A percentile compares a stretch with the other conserved stretches of the same genome.
Conservation (phyloP, 2,113 vertebrate genomes). For the Phyllostomus discolor region DNA sequence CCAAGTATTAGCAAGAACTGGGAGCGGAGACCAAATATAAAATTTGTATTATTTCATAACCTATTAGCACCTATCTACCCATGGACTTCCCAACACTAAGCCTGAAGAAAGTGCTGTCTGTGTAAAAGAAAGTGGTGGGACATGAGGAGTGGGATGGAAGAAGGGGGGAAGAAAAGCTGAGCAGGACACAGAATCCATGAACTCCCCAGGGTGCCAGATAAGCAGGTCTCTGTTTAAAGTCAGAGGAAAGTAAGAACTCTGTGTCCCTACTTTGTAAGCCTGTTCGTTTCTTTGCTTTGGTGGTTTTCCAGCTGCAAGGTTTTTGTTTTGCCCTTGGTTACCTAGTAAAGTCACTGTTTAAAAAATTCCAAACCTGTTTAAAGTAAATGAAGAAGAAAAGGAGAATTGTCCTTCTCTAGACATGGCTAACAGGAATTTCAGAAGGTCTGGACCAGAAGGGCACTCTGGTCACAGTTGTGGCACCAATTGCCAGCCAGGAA, state of each 20-base stretch:
- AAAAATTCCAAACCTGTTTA: constrained; percentile 54
- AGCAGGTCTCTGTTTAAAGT: background rate
- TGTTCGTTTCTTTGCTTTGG: constrained; percentile 48
- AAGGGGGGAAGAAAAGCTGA: background rate
- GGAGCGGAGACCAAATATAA: background rate
- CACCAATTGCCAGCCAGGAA: background rate
- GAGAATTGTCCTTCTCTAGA: constrained; percentile 43
- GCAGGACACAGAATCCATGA: background rate
- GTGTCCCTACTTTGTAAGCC: background rate
- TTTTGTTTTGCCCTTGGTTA: constrained; percentile 67
- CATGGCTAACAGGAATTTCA: background rate
- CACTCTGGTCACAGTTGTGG: background rate
- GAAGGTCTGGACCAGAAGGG: background rate
- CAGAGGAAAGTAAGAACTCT: background rate
- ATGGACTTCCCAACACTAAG: background rate
- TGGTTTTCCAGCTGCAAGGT: constrained; percentile 50
- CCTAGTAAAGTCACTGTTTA: constrained; percentile 65
- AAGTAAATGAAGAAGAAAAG: constrained; percentile 54
- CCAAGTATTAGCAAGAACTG: background rate
- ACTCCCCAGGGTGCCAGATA: background rate
- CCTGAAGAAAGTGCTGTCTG: background rate
- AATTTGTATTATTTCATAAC: background rate
- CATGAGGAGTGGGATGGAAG: background rate
- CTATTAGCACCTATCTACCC: background rate
- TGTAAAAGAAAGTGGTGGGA: background rate